Conservation (phyloP, 2,113 vertebrate genomes). For the Phycodurus eques region DNA sequence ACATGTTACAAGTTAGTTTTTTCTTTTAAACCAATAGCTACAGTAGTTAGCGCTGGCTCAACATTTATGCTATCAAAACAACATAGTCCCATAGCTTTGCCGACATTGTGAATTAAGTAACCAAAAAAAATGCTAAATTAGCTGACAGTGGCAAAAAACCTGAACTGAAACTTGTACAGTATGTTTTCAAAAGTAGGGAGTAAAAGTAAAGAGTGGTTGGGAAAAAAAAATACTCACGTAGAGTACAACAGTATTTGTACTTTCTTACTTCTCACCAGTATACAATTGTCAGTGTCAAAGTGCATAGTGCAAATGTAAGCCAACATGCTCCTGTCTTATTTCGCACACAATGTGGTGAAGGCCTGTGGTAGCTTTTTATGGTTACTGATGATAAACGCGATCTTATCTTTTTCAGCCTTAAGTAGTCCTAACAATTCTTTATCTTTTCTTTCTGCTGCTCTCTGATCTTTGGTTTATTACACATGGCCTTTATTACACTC, state of each 20-base stretch:
- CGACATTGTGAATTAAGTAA: too few species aligned
- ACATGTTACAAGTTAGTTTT: too few species aligned
- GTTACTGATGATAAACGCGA: slow-evolving; percentile 13
- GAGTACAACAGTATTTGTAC: neutral
- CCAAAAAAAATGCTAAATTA: too few species aligned
- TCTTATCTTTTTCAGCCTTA: slow-evolving; percentile 47
- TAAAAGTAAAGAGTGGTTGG: too few species aligned
- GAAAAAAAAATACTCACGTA: too few species aligned
- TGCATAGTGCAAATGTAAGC: neutral
- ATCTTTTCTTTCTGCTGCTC: slow-evolving; percentile 36
- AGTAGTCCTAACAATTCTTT: slow-evolving; percentile 38
- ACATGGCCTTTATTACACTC: slow-evolving; percentile 53
- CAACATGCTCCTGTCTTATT: neutral
- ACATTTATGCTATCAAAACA: too few species aligned
- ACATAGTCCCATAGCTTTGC: too few species aligned
- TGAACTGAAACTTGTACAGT: too few species aligned
- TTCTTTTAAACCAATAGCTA: too few species aligned
- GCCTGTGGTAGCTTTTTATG: slow-evolving; percentile 1
- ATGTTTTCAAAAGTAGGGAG: too few species aligned
- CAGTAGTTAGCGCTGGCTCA: too few species aligned
- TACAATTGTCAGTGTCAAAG: neutral
- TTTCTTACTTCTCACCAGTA: neutral
- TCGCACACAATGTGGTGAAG: neutral
- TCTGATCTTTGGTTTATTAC: slow-evolving; percentile 69
- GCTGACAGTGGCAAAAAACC: too few species aligned